Evolutionary conservation across 2,888 invertebrate species (phyloP), one percentile per base, ranked within the genome.

Genomic region (Sisyra nigra): DNA sequence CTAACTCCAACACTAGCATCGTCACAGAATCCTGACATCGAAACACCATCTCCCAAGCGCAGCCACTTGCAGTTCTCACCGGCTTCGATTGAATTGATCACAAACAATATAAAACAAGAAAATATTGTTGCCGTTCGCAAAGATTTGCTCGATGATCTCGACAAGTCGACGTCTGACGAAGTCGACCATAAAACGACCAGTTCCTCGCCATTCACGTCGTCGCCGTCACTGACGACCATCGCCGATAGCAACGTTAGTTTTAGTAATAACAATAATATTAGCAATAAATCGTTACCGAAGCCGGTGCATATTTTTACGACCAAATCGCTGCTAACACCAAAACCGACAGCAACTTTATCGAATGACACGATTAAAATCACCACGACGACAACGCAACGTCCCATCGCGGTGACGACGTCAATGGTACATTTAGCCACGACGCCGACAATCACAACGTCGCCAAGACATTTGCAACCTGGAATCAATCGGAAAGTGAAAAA

Each of bases 41-140:
- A 70, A 7, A 77, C 77, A 52, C 80, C 80, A 7, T 71, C 73
- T 49, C 67, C 73, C 53, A 75, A 71, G 54, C 78, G 78, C 53
- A 79, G 79, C 52, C 80, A 80, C 55, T 59, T 80, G 55, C 78
- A 78, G 29, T 80, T 80, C 57, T 80, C 80, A 14, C 80, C 80
- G 3, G 74, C 74, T 48, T 68, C 73, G 43, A 74, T 80, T 49
- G 80, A 79, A 62, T 67, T 80, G 36, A 61, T 72, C 17, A 70
- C 72, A 52, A 63, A 71, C 15, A 69, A 72, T 52, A 63, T 71
- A 14, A 68, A 68, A 46, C 54, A 59, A 8, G 64, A 66, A 14
- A 67, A 68, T 46, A 55, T 61, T 54, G 71, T 71, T 49, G 61
- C 63, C 9, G 74, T 76, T 2, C 78, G 78, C 44, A 79, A 78